Evolutionary conservation across 1,140 invertebrate species (phyloP).

Genomic region (Campoletis sonorensis): DNA sequence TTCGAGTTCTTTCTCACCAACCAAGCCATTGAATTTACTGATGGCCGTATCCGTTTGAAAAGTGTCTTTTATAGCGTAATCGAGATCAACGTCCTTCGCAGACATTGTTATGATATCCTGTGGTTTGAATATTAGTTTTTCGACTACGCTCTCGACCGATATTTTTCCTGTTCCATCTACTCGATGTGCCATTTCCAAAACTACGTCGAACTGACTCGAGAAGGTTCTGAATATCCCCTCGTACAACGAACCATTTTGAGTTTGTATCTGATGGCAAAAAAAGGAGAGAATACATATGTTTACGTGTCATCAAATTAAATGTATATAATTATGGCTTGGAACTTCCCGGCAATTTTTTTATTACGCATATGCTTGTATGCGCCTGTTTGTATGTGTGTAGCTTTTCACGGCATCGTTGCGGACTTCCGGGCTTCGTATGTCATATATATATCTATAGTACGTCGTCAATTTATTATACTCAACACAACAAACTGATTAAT

Average conservation of each 20-base stretch:
- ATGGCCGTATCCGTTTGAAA: conserved; percentile 91
- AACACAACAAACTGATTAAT: too few relatives aligned
- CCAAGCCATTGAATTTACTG: conserved; percentile 80
- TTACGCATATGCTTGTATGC: too few relatives aligned
- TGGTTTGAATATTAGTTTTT: conserved; percentile 91
- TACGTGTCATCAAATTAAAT: conserved; percentile 28
- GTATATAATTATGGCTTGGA: conserved; percentile 11
- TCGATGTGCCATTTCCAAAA: conserved; percentile 89
- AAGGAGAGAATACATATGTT: conserved; percentile 28
- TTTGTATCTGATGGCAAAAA: conserved; percentile 79
- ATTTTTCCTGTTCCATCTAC: conserved; percentile 83
- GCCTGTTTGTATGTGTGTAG: too few relatives aligned
- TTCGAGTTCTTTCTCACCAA: conserved; percentile 89
- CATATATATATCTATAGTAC: too few relatives aligned
- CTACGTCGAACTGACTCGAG: conserved; percentile 89
- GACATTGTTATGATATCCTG: conserved; percentile 88
- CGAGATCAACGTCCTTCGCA: conserved; percentile 89
- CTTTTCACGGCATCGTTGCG: too few relatives aligned
- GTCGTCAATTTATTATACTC: too few relatives aligned
- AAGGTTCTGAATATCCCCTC: conserved; percentile 93
- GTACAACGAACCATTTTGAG: conserved; percentile 87
- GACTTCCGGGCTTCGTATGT: too few relatives aligned
- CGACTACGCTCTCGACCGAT: conserved; percentile 83
- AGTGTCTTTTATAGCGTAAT: conserved; percentile 90
- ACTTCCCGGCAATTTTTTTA: not conserved